phyloP scores from a whole-genome alignment of 2,797 vertebrate species.

The Rhadinocentrus ornatus region DNA sequence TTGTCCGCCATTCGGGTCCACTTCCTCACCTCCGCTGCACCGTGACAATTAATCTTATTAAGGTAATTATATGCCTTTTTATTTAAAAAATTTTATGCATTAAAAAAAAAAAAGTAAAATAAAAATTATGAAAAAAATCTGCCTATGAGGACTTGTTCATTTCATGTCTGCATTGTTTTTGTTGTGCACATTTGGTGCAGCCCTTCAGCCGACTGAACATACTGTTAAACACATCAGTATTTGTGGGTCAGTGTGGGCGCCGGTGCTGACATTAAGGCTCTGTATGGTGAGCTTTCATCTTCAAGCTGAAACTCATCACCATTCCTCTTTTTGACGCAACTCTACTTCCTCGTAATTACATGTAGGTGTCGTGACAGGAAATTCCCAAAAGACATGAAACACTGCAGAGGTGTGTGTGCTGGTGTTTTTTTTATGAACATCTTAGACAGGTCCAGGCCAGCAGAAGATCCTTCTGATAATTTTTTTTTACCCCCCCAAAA shows the following conservation, averaged over 20 bases:
- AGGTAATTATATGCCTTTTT: no score
- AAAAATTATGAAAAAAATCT: no score
- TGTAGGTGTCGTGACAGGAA: conserved; percentile 70
- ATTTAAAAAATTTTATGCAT: no score
- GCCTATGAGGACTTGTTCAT: no score
- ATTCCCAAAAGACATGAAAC: conserved; percentile 76
- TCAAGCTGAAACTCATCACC: conserved; percentile 32
- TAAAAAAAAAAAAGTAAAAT: no score
- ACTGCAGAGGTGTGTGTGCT: conserved; percentile 18
- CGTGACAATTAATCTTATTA: no score
- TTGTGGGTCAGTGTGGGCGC: conserved; percentile 30
- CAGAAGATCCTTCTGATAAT: conserved; percentile 7
- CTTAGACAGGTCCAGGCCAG: conserved; percentile 46
- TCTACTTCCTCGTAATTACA: conserved; percentile 70
- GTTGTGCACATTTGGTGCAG: not conserved
- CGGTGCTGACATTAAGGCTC: conserved; percentile 10
- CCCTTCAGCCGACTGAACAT: not conserved
- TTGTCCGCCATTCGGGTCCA: no score
- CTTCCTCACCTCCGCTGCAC: no score
- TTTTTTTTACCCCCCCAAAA: not conserved
- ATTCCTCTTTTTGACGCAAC: conserved; percentile 59
- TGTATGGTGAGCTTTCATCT: conserved; percentile 41
- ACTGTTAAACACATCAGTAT: conserved; percentile 2
- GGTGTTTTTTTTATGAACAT: conserved; percentile 6
- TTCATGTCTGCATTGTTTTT: not conserved